Percentiles rank a stretch among this genome's conserved stretches.
Conservation (phyloP, 1,140 invertebrate genomes). For the Drosophila bipectinata region DNA sequence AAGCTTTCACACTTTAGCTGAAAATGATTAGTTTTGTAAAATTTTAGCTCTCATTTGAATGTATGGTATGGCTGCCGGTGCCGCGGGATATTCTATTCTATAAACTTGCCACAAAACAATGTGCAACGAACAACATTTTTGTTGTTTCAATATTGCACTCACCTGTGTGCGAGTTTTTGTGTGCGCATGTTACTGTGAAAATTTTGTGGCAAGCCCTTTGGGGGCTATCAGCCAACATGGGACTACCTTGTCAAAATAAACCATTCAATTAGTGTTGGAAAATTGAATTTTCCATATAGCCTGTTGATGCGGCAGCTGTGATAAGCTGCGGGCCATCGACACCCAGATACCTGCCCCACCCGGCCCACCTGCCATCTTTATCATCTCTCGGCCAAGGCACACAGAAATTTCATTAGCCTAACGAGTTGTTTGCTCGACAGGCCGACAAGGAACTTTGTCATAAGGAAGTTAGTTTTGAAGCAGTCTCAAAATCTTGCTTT, state of each 20-base stretch:
- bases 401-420: conserved; percentile 76
- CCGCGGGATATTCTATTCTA: conserved; percentile 14
- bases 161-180: conserved; percentile 14
- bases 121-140: conserved; percentile 34
- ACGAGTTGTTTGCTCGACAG: conserved; percentile 72
- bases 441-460: conserved; percentile 59
- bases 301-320: conserved; percentile 70
- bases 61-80: not conserved
- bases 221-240: conserved; percentile 65
- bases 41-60: not conserved
- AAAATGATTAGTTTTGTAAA: not conserved
- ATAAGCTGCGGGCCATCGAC: conserved; percentile 66
- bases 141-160: conserved; percentile 45
- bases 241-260: conserved; percentile 76
- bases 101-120: conserved; percentile 39
- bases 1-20: not conserved
- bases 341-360: not conserved
- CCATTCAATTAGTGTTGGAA: conserved; percentile 76
- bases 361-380: not conserved
- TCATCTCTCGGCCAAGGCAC: conserved; percentile 11
- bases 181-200: conserved; percentile 5
- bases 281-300: conserved; percentile 78
- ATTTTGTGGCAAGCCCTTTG: conserved; percentile 47
- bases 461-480: conserved; percentile 40
- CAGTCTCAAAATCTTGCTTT: conserved; percentile 23